A percentile compares a stretch with the other conserved stretches of the same genome.
These are phyloP conservation scores for Sorex araneus DNA, from an alignment of 2,113 vertebrate genomes.

Conservation along the genomic window DNA sequence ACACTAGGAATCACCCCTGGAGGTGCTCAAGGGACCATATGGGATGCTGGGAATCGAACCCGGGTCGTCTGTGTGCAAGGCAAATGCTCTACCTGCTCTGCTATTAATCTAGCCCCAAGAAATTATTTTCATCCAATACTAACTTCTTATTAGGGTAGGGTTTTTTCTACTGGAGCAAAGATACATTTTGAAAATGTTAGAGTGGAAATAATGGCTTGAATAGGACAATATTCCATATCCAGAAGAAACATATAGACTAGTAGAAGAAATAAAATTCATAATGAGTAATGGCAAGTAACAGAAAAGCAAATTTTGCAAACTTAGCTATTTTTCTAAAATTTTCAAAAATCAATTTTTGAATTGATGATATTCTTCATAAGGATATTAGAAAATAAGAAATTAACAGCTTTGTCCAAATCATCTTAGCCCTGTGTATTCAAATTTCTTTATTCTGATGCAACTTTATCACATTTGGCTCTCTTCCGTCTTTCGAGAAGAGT, in stretches of 20 bases:
- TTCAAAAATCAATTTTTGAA: background rate
- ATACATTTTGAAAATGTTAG: background rate
- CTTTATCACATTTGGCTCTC: background rate
- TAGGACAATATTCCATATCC: background rate
- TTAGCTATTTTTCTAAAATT: background rate
- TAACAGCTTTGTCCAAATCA: background rate
- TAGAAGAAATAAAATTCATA: background rate
- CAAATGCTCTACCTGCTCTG: too few relatives aligned
- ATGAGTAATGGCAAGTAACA: background rate
- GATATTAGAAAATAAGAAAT: background rate
- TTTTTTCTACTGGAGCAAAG: background rate
- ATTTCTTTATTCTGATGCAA: background rate
- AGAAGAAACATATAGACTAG: background rate
- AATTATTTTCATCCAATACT: background rate
- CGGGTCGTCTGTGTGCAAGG: too few relatives aligned
- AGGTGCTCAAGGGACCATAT: too few relatives aligned
- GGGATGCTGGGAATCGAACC: too few relatives aligned
- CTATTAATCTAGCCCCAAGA: too few relatives aligned
- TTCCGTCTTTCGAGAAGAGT: background rate
- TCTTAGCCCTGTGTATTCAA: background rate
- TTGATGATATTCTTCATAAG: background rate
- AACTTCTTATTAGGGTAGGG: background rate
- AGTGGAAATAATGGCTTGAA: background rate
- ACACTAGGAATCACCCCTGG: too few relatives aligned
- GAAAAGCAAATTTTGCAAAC: background rate